Evolutionary conservation across 2,113 vertebrate species (phyloP), one percentile per base, ranked within the genome.

Genomic region (Agelaius tricolor): DNA sequence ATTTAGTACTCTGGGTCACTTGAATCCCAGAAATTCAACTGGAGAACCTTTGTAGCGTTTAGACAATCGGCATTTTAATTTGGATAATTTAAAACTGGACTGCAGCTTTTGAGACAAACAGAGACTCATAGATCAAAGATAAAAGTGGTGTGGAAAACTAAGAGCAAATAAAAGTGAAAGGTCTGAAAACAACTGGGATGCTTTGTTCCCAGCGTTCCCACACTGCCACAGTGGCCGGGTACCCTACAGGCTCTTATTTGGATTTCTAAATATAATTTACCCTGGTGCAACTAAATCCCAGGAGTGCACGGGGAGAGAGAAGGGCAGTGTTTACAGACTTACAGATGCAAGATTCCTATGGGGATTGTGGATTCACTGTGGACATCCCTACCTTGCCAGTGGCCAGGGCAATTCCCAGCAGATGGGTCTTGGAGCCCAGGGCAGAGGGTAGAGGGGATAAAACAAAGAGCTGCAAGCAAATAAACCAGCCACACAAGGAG

Each of bases 191-290:
- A 71, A 91, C 61, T 21, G 44, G 51, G 46, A 91, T 10, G 1
- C 49, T 94, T 79, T 73, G 37, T 82, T 95, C 59, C 63, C 58
- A 84, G 26, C 0, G 0, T 89, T 94, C 87, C 74, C 91, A 94
- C 81, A 78, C 67, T 82, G 39, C 62, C 58, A 52, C 47, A 58
- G 73, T 0, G 10, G 8, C 44, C 0, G 37, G 51, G 67, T 89
- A 77, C 84, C 84, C 75, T 63, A 67, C 31, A 47, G 54, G 24
- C 63, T 82, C 41, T 87, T 87, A 57, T 62, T 89, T 89, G 54
- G 21, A 55, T 91, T 95, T 95, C 93, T 87, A 96, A 91, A 83
- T 87, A 92, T 80, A 95, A 39, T 6, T 69, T 82, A 22, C 23
- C 41, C 71, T 55, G 62, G 33, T 87, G 84, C 80, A 91, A 46